Conservation (phyloP, 2,113 vertebrate genomes). For the Cercocebus atys region DNA sequence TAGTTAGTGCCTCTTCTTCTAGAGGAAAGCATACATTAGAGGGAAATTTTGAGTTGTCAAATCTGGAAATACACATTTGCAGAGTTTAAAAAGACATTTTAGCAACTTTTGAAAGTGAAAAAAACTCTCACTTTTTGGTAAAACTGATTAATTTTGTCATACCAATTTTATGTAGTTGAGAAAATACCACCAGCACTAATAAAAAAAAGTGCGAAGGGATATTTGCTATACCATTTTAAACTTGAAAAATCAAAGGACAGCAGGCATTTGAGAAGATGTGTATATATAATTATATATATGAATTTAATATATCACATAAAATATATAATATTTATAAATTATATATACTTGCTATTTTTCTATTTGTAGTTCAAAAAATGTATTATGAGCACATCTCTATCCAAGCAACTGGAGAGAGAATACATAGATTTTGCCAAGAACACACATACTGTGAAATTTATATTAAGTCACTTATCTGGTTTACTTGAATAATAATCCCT, state of each 20-base stretch:
- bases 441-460: background rate
- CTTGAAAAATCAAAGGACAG: background rate
- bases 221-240: background rate
- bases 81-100: background rate
- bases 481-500: constrained; percentile 9
- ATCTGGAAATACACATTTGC: background rate
- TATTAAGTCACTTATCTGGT: background rate
- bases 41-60: background rate
- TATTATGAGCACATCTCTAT: background rate
- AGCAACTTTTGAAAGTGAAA: background rate
- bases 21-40: background rate
- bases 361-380: background rate
- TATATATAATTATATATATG: background rate
- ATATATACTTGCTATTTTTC: background rate
- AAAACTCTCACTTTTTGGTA: background rate
- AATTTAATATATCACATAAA: constrained; percentile 21
- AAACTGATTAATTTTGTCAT: background rate
- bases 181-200: background rate
- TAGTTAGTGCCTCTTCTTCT: background rate
- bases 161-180: background rate
- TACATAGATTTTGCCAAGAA: background rate
- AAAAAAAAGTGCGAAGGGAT: background rate
- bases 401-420: background rate
- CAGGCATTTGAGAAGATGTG: background rate
- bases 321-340: background rate